phyloP scores from a whole-genome alignment of 1,140 invertebrate genomes.

The Drosophila pseudoobscura region DNA sequence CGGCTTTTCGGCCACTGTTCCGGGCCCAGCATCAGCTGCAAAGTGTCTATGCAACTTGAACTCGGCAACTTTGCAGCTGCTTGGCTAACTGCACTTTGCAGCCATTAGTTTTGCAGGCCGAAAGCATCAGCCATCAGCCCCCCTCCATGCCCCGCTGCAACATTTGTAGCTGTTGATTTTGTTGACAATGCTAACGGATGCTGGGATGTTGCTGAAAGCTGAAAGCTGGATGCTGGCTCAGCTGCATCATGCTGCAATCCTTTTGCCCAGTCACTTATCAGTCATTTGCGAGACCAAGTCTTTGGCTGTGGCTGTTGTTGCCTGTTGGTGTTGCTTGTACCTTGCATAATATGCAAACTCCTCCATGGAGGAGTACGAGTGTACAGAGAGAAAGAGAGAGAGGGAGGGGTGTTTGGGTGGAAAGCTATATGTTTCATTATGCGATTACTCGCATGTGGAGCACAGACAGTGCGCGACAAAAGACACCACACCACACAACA shows the following conservation, averaged over 20 bases:
- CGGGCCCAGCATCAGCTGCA: conserved; percentile 28
- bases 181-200: conserved; percentile 73
- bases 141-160: conserved; percentile 20
- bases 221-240: conserved; percentile 44
- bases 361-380: conserved; percentile 16
- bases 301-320: conserved; percentile 21
- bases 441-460: conserved; percentile 54
- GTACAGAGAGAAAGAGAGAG: conserved; percentile 1
- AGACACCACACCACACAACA: conserved; percentile 27
- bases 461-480: conserved; percentile 40
- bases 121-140: conserved; percentile 24
- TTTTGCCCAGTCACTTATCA: conserved; percentile 75
- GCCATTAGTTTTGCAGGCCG: conserved; percentile 60
- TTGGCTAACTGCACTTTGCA: conserved; percentile 68
- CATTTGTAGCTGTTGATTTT: conserved; percentile 48
- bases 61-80: conserved; percentile 70
- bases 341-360: conserved; percentile 45
- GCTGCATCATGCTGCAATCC: conserved; percentile 50
- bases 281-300: conserved; percentile 47
- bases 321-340: conserved; percentile 13
- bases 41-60: conserved; percentile 44
- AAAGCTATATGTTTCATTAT: conserved; percentile 13
- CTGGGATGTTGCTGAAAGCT: conserved; percentile 53
- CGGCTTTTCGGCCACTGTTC: conserved; percentile 21
- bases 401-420: background rate